Base-by-base conservation (phyloP, 2,888 invertebrate genomes). In the Thalpophila matura region DNA sequence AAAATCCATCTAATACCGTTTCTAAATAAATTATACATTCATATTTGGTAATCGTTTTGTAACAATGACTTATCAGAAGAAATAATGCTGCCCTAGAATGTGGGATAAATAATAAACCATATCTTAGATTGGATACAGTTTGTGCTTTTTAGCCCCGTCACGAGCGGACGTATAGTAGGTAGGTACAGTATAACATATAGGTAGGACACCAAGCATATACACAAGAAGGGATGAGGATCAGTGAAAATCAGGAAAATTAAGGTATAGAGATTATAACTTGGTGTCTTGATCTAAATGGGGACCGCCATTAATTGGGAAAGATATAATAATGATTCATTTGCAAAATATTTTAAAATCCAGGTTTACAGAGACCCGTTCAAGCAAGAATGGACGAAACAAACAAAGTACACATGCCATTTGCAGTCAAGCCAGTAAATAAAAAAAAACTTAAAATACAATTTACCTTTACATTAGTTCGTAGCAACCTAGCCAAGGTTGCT, bases 111-210 rank as follows among this genome's bases (percentile, higher is more conserved):
- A 18, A 0, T 18, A 7, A 16, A 27, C 20, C 7, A 35, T 37
- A 45, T 38, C 16, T 49, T 18, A 20, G 40, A 40, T 51, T 31
- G 14, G 16, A 18, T 18, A 46, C 10, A 31, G 37, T 7, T 14
- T 40, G 35, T 53, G 46, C 24, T 33, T 3, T 49, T 62, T 62
- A n/a, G 12, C 37, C 20, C 24, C 27, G 51, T 64, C 77, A 79
- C 55, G 29, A 42, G 26, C 16, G 2, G 10, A 29, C 40, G 16
- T 49, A 64, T 31, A n/a, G 29, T 59, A 37, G 24, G 12, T 18
- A 6, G 20, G 14, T 3, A 33, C 20, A 5, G 33, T 1, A 18
- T 35, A 22, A 51, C 26, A 62, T 62, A 59, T 18, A 60, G 16
- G 7, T 53, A 47, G 37, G 27, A 45, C 27, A 64, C 65, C 26